Evolutionary conservation across 2,888 invertebrate species (phyloP), one percentile per base, ranked within the genome.

Genomic region (Penaeus monodon): DNA sequence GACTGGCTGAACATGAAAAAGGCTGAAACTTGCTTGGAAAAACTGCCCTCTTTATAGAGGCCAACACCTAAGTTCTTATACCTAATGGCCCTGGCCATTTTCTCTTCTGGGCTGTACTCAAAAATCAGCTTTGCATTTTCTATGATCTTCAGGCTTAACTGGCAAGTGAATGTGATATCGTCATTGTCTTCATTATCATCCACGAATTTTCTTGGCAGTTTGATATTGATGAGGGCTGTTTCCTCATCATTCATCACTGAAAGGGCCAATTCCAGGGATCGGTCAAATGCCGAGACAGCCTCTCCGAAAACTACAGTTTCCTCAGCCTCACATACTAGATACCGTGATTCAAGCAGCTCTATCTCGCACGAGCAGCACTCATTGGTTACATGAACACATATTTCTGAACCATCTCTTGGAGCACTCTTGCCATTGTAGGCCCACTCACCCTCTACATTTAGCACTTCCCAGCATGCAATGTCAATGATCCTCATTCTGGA

Each of bases 161-260:
- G 57, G 33, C 79, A 81, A 3, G 68, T 65, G 24, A 80, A 38
- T 22, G 44, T 80, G 38, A 80, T 65, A 44, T 80, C 80, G 8
- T 66, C 44, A 20, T 20, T 57, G 57, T 57, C 57, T 57, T 17
- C 14, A 10, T 57, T 12, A 57, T 57, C 65, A 70, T 33, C 70
- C 2, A 84, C 29, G 44, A 49, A 33, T 38, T 65, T 65, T 22
- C 81, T 74, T 7, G 86, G 82, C 22, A 86, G 27, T 63, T 22
- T 68, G 17, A 86, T 66, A n/a, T 12, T 64, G 27, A 86, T 22
- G 2, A 27, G 22, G 38, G 86, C 86, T 24, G 33, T 77, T 63
- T 86, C 86, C 20, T 82, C 78, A 78, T 81, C 68, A 76, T 38
- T 44, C 86, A 86, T 82, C 38, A 86, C 24, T 10, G 65, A 86